Evolutionary conservation across 2,797 vertebrate species (phyloP), one percentile per base, ranked within the genome.

Genomic region (Novumbra hubbsi): DNA sequence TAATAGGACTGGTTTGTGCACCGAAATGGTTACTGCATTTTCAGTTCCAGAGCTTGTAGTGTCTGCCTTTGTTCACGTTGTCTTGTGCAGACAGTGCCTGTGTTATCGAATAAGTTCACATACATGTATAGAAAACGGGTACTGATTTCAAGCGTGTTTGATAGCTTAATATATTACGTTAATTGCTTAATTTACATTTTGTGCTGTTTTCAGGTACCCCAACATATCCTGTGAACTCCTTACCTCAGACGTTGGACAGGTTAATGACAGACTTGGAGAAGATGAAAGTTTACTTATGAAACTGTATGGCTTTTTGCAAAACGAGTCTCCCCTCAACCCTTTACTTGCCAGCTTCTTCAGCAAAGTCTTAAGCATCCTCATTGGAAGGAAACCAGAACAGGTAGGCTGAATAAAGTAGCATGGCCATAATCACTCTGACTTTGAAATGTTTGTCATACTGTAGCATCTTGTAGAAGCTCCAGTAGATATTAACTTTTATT

Each of bases 181-280:
- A 57, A 57, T 57, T 9, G 0, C 55, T 9, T 8, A 21, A 57
- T 57, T n/a, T 57, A 57, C 41, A 45, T 45, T 57, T 57, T 57
- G 55, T 21, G 2, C 55, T 57, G 12, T 24, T 57, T 57, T 12
- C 76, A 99, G 98, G 85, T 99, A 99, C 75, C 97, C 97, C 81
- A 99, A 99, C 89, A 97, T 99, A 93, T 98, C 98, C 0, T 99
- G 98, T 92, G 98, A 99, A 87, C 93, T 99, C 86, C 96, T 99
- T 72, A 99, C 98, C 28, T 98, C 97, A 48, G 97, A 99, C 79
- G 95, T 99, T 77, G 93, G 96, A 62, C 97, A 98, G 90, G 96
- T 99, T 85, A 99, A 99, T 9, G 97, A 99, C 82, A 91, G 96
- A 75, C 88, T 99, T 86, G 97, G 97, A 79, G 98, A 98, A 91